These are phyloP conservation scores for Cyrtonyx montezumae DNA, from an alignment of 2,113 vertebrate genomes.

Conservation along the genomic window DNA sequence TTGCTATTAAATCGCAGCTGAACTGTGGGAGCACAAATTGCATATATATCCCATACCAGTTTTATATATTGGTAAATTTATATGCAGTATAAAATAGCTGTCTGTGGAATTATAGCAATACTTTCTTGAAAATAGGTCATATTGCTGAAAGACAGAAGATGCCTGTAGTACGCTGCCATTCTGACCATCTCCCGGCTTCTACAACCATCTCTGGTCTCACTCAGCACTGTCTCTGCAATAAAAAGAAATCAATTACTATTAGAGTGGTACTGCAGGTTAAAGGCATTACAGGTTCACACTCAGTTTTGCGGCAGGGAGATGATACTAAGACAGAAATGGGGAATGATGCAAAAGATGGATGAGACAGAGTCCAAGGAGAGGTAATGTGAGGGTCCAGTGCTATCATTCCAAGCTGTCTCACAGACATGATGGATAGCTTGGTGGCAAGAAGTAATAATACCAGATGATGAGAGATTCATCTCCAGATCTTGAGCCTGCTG, in stretches of 20 bases:
- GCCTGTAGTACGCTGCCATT: neutral
- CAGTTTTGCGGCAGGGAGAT: conserved; percentile 68
- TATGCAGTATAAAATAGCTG: neutral
- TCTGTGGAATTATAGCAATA: neutral
- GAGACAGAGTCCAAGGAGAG: conserved; percentile 85
- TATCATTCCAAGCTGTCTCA: conserved; percentile 79
- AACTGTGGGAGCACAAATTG: neutral
- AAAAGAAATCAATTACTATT: conserved; percentile 80
- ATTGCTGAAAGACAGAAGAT: neutral
- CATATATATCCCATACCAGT: neutral
- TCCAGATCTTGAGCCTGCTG: conserved; percentile 56
- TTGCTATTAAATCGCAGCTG: conserved; percentile 18
- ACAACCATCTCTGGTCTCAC: conserved; percentile 11
- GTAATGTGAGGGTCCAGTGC: conserved; percentile 76
- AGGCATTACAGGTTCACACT: conserved; percentile 72
- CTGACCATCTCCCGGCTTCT: neutral
- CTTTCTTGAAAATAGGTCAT: neutral
- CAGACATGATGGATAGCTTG: conserved; percentile 79
- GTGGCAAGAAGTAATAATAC: conserved; percentile 79
- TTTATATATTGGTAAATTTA: conserved; percentile 10
- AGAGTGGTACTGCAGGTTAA: conserved; percentile 73
- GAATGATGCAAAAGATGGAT: conserved; percentile 82
- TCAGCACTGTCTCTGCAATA: conserved; percentile 39
- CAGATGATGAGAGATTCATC: conserved; percentile 77
- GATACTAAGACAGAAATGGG: conserved; percentile 68